Percentiles rank a stretch among this genome's conserved stretches.
These are phyloP conservation scores for Kryptolebias ocellatus DNA, from an alignment of 2,797 vertebrate genomes.

Conservation along the genomic window DNA sequence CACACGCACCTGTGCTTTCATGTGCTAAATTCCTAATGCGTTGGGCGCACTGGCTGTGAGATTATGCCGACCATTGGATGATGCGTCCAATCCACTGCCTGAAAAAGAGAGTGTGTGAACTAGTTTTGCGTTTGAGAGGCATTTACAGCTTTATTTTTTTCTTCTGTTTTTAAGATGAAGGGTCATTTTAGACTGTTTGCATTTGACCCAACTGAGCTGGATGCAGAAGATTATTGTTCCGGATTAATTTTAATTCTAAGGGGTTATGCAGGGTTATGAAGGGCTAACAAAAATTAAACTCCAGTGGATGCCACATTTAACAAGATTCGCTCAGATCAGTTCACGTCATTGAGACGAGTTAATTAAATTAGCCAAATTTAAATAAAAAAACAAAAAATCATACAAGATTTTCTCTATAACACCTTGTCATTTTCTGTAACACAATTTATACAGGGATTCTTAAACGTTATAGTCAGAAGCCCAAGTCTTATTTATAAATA, in stretches of 20 bases:
- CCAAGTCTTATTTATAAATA: too few species aligned
- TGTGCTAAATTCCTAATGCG: slow-evolving; percentile 18
- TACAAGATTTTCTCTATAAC: too few species aligned
- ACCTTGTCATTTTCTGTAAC: too few species aligned
- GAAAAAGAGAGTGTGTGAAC: slow-evolving; percentile 30
- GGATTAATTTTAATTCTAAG: slow-evolving; percentile 55
- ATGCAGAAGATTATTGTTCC: slow-evolving; percentile 59
- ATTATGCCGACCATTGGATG: slow-evolving; percentile 62
- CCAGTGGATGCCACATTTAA: neutral
- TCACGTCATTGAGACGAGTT: too few species aligned
- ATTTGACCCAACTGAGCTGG: slow-evolving; percentile 35
- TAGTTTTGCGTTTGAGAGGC: slow-evolving; percentile 30
- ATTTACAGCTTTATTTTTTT: slow-evolving; percentile 28
- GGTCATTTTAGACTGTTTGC: slow-evolving; percentile 39
- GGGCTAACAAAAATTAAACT: slow-evolving; percentile 17
- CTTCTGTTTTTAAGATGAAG: slow-evolving; percentile 25
- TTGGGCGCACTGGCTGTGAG: slow-evolving; percentile 30
- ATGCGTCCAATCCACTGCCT: slow-evolving; percentile 59
- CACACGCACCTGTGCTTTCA: slow-evolving; percentile 15
- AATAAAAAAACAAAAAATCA: too few species aligned
- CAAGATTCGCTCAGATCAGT: too few species aligned
- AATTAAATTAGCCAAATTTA: too few species aligned
- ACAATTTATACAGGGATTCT: too few species aligned
- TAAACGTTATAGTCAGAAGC: too few species aligned
- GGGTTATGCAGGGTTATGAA: slow-evolving; percentile 28